These are phyloP conservation scores for Asarcornis scutulata DNA, from an alignment of 2,113 vertebrate genomes.

Conservation along the genomic window DNA sequence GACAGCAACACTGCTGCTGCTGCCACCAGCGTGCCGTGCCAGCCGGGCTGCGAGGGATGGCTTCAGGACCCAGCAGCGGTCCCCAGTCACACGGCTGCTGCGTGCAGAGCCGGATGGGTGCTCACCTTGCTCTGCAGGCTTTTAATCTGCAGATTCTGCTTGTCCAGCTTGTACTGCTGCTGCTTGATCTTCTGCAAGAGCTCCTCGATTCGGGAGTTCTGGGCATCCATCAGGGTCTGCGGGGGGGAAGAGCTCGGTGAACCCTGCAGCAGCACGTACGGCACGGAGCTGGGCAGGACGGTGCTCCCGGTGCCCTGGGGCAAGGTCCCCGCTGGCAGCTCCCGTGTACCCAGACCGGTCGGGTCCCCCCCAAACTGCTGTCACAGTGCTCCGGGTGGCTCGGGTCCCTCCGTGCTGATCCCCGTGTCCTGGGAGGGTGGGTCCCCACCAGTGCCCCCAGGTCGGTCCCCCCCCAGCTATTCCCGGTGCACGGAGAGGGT, in stretches of 20 bases:
- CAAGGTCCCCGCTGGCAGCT: neutral
- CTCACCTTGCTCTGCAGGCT: constrained; percentile 83
- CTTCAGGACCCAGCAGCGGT: neutral
- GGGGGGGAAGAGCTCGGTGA: neutral
- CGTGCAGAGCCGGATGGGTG: fast-evolving
- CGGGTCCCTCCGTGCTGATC: neutral
- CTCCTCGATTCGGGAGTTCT: constrained; percentile 87
- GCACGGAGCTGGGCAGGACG: neutral
- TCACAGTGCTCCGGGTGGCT: neutral
- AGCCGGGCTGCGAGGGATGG: neutral
- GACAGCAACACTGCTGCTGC: neutral
- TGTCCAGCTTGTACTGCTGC: constrained; percentile 93
- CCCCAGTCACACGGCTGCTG: too few species aligned
- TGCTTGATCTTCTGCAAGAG: constrained; percentile 87
- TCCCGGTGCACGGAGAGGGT: neutral
- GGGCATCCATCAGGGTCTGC: constrained; percentile 85
- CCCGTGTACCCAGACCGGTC: neutral
- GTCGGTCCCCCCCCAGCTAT: neutral
- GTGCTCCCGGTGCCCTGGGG: neutral
- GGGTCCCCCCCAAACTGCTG: neutral
- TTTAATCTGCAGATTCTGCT: constrained; percentile 89
- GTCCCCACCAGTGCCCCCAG: too few species aligned
- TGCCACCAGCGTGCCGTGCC: fast-evolving
- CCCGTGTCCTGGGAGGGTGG: neutral
- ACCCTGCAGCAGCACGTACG: fast-evolving